phyloP scores from a whole-genome alignment of 2,797 vertebrate species.

The Eospalax fontanierii region DNA sequence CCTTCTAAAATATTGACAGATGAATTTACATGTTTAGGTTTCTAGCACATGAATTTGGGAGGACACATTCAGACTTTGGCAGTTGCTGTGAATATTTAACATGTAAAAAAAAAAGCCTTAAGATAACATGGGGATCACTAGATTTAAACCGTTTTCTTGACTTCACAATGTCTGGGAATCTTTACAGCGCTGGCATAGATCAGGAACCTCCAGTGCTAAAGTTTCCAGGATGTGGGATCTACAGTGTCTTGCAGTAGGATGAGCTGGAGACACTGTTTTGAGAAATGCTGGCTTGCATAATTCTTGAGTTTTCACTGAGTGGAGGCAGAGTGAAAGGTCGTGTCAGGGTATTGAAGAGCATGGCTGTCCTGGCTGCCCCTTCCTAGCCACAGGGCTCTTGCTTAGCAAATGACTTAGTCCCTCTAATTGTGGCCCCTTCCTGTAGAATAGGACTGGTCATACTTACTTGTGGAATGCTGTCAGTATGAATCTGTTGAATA shows the following conservation, averaged over 20 bases:
- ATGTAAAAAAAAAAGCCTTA: background rate
- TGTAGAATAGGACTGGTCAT: background rate
- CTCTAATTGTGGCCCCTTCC: background rate
- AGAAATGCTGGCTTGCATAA: background rate
- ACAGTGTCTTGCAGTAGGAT: no score
- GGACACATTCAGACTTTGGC: background rate
- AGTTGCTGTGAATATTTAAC: background rate
- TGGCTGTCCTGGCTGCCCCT: background rate
- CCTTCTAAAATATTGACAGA: no score
- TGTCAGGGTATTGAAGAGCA: background rate
- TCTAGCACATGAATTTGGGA: background rate
- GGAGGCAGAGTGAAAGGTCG: background rate
- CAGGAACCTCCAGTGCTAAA: background rate
- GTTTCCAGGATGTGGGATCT: background rate
- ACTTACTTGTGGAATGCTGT: accelerated
- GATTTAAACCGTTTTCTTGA: background rate
- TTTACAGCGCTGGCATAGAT: background rate
- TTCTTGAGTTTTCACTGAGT: background rate
- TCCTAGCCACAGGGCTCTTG: background rate
- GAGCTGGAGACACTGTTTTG: background rate
- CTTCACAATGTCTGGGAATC: background rate
- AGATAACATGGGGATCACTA: background rate
- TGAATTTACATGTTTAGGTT: background rate
- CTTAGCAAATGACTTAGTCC: background rate
- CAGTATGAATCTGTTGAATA: background rate